Evolutionary conservation across 2,113 vertebrate genomes (phyloP).

Genomic region (Pantherophis guttatus): DNA sequence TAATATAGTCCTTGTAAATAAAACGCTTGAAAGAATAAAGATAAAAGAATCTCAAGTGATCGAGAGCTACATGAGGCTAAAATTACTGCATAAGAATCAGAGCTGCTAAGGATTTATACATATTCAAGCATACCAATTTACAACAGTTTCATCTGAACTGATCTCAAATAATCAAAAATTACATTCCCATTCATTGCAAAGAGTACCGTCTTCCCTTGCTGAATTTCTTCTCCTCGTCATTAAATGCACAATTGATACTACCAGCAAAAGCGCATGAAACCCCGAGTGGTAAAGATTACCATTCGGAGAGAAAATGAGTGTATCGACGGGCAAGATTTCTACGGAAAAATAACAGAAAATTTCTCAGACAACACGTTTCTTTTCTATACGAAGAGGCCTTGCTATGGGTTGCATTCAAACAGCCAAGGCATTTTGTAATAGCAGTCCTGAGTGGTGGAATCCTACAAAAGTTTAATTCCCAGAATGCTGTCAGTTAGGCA

Average conservation of each 20-base stretch:
- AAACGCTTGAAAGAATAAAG: background rate
- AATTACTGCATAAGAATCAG: background rate
- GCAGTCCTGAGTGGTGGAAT: background rate
- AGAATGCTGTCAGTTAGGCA: background rate
- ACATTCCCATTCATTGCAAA: background rate
- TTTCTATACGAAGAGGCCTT: background rate
- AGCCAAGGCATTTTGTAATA: background rate
- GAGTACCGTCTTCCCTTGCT: background rate
- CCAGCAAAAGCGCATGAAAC: background rate
- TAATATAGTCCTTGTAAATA: background rate
- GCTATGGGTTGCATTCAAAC: background rate
- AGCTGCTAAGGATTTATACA: background rate
- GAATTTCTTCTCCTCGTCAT: background rate
- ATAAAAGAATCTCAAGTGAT: background rate
- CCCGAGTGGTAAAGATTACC: background rate
- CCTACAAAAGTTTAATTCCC: background rate
- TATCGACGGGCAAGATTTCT: background rate
- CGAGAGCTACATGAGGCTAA: background rate
- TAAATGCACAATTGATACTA: background rate
- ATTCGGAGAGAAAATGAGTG: background rate
- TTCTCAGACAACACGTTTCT: background rate
- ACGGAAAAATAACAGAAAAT: background rate
- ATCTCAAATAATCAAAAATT: background rate
- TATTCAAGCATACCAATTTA: background rate
- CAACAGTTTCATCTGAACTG: background rate